Base-by-base conservation (phyloP, 2,113 vertebrate genomes). In the Nesogale talazaci region DNA sequence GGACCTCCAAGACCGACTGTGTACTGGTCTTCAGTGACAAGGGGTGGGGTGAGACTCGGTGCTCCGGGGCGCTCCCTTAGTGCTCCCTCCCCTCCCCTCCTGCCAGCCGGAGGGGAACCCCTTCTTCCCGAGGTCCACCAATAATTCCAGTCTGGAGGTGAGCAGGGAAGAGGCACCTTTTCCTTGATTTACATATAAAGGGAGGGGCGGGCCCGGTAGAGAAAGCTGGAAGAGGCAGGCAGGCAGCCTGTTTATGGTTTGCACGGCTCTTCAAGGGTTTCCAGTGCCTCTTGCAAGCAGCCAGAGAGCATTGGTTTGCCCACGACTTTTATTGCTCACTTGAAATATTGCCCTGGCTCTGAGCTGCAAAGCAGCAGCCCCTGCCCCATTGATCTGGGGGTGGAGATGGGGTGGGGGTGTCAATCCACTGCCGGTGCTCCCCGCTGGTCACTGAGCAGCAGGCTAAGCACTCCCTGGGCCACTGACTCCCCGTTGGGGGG, bases 291-390 rank as follows among this genome's bases (percentile, higher is more conserved):
- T 88, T 25, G 77, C 89, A 87, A 65, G 57, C 82, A 78, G 89
- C 93, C 87, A 80, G 91, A 92, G 87, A 96, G 89, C 27, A 69
- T 95, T 46, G 90, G 91, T 88, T 94, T 69, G 70, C 63, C 83
- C 72, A 36, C 59, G 96, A 92, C 93, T 83, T 95, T 91, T 94
- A 95, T 88, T 92, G 91, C 95, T 82, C 16, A 40, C 94, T 90
- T 97, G 95, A 96, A 96, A 96, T 95, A 96, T 90, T 94, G 92
- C 90, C 90, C 94, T 86, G 76, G 86, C 90, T 93, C 90, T 88
- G 76, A 88, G 93, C 92, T 92, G 69, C 96, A 95, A 89, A 94
- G 94, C 94, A 70, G 1, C 76, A 86, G 94, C 86, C 65, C 83
- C 93, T 88, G 65, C 59, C 72, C 93, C 92, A 65, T 96, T 95